Percentiles rank a stretch among this genome's conserved stretches.
Conservation (phyloP, 2,797 vertebrate species). For the Catostomus latipinnis region DNA sequence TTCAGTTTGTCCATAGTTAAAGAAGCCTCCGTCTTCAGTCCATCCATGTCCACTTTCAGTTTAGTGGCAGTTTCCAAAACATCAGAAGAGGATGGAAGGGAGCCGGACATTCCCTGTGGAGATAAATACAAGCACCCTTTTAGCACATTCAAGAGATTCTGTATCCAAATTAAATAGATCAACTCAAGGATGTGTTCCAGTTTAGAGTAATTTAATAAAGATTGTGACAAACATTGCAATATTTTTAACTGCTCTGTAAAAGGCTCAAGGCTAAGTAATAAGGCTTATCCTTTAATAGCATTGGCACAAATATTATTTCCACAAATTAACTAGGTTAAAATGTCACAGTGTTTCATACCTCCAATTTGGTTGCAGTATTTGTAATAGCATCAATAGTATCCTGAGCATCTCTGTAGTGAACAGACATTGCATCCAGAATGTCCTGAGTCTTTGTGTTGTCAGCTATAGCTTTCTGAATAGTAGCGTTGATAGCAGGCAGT, state of each 20-base stretch:
- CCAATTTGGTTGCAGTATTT: slow-evolving; percentile 54
- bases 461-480: slow-evolving; percentile 75
- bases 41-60: slow-evolving; percentile 53
- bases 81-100: slow-evolving; percentile 31
- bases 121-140: slow-evolving; percentile 1
- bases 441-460: slow-evolving; percentile 73
- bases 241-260: background rate
- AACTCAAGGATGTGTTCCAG: no score
- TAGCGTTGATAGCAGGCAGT: slow-evolving; percentile 80
- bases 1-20: background rate
- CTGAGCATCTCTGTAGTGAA: slow-evolving; percentile 42
- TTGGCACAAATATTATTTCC: no score
- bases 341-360: slow-evolving; percentile 64
- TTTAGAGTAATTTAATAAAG: background rate
- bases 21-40: slow-evolving; percentile 30
- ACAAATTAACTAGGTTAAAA: background rate
- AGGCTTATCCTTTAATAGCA: background rate
- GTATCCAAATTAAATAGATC: background rate
- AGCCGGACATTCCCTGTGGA: slow-evolving; percentile 55
- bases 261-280: background rate
- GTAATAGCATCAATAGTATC: slow-evolving; percentile 53
- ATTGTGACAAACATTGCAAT: background rate
- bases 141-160: slow-evolving; percentile 17
- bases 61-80: slow-evolving; percentile 57
- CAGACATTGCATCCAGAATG: slow-evolving; percentile 68